Evolutionary conservation across 2,888 invertebrate genomes (phyloP).

Genomic region (Eristalis tenax): DNA sequence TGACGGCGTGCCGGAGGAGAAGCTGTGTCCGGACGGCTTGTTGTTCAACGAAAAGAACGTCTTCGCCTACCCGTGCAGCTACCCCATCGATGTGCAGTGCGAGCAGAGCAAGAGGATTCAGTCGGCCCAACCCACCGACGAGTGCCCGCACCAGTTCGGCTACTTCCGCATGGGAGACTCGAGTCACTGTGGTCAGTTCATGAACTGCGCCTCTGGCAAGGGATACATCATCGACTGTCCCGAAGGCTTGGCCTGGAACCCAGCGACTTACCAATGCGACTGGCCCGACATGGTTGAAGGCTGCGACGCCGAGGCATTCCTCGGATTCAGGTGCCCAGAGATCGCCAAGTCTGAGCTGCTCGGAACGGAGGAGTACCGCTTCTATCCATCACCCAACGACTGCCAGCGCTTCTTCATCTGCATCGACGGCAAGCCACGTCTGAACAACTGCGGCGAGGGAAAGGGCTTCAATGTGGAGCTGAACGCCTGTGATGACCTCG

Average conservation of each 20-base stretch:
- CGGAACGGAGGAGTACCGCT: conserved; percentile 82
- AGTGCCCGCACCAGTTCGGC: conserved; percentile 92
- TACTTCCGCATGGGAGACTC: conserved; percentile 88
- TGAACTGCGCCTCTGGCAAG: conserved; percentile 91
- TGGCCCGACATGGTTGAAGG: conserved; percentile 93
- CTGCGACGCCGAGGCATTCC: conserved; percentile 89
- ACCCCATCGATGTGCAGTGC: conserved; percentile 91
- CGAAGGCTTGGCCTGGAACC: conserved; percentile 90
- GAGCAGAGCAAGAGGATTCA: conserved; percentile 85
- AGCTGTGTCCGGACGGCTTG: conserved; percentile 91
- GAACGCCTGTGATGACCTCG: conserved; percentile 88
- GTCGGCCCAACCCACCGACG: conserved; percentile 84
- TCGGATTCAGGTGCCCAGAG: conserved; percentile 91
- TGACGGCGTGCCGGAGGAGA: conserved; percentile 88
- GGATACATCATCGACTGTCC: conserved; percentile 89
- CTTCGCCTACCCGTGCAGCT: conserved; percentile 89
- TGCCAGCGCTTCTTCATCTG: conserved; percentile 92
- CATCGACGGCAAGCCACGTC: conserved; percentile 87
- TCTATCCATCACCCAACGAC: conserved; percentile 83
- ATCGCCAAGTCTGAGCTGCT: conserved; percentile 81
- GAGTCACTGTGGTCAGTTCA: conserved; percentile 88
- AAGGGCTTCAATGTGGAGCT: conserved; percentile 89
- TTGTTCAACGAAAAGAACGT: conserved; percentile 88
- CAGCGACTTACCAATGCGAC: conserved; percentile 89
- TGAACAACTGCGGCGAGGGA: conserved; percentile 89